A percentile compares a stretch with the other conserved stretches of the same genome.
Conservation (phyloP, 37 sponge, comb jelly and placozoan genomes). For the Amphimedon queenslandica region DNA sequence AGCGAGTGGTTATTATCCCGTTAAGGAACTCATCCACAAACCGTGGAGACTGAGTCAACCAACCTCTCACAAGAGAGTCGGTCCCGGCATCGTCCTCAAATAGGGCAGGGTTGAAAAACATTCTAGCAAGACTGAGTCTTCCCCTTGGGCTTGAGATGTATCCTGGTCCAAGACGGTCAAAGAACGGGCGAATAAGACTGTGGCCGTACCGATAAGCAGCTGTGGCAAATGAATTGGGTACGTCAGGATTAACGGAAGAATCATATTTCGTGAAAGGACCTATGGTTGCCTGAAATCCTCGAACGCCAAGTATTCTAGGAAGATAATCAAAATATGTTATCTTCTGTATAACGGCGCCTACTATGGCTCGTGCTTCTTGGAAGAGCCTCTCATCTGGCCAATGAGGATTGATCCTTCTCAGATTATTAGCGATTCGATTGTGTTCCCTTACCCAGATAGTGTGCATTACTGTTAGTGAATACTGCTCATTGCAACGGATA, state of each 20-base stretch:
- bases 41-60: constrained; percentile 34
- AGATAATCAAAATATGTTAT: constrained; percentile 87
- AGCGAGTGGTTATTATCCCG: constrained; percentile 45
- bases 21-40: constrained; percentile 76
- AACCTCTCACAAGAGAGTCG: constrained; percentile 74
- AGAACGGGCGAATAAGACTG: constrained; percentile 60
- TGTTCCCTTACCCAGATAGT: constrained; percentile 95
- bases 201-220: constrained; percentile 91
- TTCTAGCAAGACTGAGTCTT: constrained; percentile 24
- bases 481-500: constrained; percentile 83
- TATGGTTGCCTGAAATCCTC: constrained; percentile 28
- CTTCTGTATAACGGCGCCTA: constrained; percentile 81
- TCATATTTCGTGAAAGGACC: constrained; percentile 67
- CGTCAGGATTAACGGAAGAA: constrained; percentile 43
- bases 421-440: constrained; percentile 77
- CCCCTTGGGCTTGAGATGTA: constrained; percentile 41
- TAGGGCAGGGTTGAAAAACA: constrained; percentile 38
- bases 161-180: constrained; percentile 56
- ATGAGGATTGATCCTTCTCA: constrained; percentile 62
- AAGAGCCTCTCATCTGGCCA: constrained; percentile 89
- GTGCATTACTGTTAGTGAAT: constrained; percentile 86
- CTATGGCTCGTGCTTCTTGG: constrained; percentile 82
- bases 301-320: constrained; percentile 65
- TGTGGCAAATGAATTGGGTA: constrained; percentile 74
- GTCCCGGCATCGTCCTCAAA: constrained; percentile 52